Evolutionary conservation across 2,113 vertebrate species (phyloP).

Genomic region (Candoia aspera): DNA sequence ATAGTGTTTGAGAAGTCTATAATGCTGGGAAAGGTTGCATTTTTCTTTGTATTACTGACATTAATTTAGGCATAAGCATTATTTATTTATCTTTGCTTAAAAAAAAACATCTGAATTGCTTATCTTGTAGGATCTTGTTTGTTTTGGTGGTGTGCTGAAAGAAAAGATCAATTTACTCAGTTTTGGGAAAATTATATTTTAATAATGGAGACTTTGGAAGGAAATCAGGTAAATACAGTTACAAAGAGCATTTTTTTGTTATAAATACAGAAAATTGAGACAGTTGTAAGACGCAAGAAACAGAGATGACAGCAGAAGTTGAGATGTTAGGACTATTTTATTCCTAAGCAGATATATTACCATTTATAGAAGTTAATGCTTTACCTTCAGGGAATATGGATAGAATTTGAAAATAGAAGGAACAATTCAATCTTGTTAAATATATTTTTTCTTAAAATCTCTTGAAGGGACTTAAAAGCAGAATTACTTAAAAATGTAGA

Average conservation of each 20-base stretch:
- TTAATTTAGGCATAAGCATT: not conserved
- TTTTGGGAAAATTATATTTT: constrained; percentile 94
- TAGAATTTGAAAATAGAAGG: not conserved
- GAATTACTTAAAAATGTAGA: not conserved
- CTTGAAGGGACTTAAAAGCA: not conserved
- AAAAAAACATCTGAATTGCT: not conserved
- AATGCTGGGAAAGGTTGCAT: not conserved
- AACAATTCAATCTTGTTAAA: not conserved
- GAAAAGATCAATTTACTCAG: constrained; percentile 73
- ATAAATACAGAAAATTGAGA: not conserved
- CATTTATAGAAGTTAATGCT: rapidly evolving
- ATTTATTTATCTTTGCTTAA: not conserved
- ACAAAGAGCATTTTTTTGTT: not conserved
- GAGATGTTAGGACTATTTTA: not conserved
- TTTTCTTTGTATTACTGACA: not conserved
- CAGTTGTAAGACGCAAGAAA: not conserved
- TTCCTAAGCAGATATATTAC: not conserved
- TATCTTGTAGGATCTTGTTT: constrained; percentile 71
- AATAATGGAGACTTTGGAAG: constrained; percentile 93
- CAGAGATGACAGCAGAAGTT: not conserved
- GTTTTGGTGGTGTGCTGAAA: constrained; percentile 85
- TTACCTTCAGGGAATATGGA: not conserved
- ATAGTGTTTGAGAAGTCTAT: not conserved
- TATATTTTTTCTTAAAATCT: not conserved
- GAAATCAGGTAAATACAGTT: constrained; percentile 86